Base-by-base conservation (phyloP, 2,888 invertebrate genomes). In the Nomada fabriciana region DNA sequence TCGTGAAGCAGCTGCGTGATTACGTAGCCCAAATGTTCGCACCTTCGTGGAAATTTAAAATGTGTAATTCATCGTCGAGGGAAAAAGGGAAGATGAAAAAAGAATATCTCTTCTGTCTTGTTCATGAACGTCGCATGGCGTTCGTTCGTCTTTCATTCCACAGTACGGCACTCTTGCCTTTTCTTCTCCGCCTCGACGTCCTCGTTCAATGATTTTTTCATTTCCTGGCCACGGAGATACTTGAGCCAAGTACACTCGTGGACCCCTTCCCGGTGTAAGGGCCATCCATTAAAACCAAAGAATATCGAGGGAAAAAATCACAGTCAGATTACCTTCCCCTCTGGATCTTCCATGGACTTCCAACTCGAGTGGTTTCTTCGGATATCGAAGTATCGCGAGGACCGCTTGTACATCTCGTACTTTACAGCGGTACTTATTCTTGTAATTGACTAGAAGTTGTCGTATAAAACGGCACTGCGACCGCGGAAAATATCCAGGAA, bases 201-300 rank as follows among this genome's bases (percentile, higher is more conserved):
- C 79, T 68, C 76, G 82, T 82, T 83, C 82, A 88, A 86, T 88
- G 82, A 86, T 88, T 88, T 84, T 86, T 87, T 85, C 82, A 83
- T 82, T 85, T 82, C 78, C 85, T 64, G 71, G 42, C 79, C 83
- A 76, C 77, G 68, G 73, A 59, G 85, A 82, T 76, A 78, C 87
- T 87, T 61, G 60, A 87, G 60, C 69, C 73, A 78, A 87, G 87
- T 74, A 82, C 78, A 78, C 87, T 87, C 83, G 64, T 82, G 82
- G 53, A 76, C 55, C 72, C 53, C 57, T 75, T 67, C 53, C 74
- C 42, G 68, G 68, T 20, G 55, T 74, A 80, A 87, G 87, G 71
- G 57, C 83, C 80, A 87, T 87, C 87, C 87, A 87, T 87, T 87
- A 87, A 82, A 79, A 69, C 47, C 59, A 70, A 69, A 64, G 87